Evolutionary conservation across 2,113 vertebrate species (phyloP).

Genomic region (Bubo scandiacus): DNA sequence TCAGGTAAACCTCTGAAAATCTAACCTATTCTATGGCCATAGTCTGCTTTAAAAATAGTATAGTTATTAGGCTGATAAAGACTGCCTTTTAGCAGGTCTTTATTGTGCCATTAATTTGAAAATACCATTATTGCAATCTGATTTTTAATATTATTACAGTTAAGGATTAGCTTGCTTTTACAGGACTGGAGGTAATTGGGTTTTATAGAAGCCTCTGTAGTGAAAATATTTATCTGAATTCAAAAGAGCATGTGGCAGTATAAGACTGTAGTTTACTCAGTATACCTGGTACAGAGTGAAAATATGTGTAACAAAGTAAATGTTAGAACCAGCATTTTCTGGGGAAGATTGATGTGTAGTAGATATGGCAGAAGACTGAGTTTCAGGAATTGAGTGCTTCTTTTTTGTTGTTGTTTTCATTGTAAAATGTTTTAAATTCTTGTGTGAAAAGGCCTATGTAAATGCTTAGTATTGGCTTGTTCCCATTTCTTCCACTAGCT

Average conservation of each 20-base stretch:
- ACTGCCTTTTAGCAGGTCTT: background rate
- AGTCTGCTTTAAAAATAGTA: background rate
- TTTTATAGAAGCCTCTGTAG: conserved; percentile 37
- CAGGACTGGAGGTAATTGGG: background rate
- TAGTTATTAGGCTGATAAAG: background rate
- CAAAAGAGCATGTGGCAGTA: background rate
- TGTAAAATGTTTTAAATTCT: conserved; percentile 55
- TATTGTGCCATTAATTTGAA: conserved; percentile 21
- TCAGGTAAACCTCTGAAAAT: background rate
- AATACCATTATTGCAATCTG: conserved; percentile 3
- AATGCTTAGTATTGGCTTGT: conserved; percentile 1
- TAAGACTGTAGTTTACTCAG: background rate
- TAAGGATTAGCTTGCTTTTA: conserved; percentile 57
- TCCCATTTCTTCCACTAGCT: conserved; percentile 27
- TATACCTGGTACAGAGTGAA: background rate
- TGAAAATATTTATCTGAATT: conserved; percentile 38
- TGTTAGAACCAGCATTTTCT: background rate
- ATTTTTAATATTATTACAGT: conserved; percentile 50
- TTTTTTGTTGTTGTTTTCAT: conserved; percentile 30
- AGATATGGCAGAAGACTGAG: background rate
- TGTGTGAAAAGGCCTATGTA: conserved; percentile 29
- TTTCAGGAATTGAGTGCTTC: background rate
- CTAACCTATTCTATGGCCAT: background rate
- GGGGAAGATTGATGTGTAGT: background rate
- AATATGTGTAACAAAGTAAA: background rate